Conservation (phyloP, 2,797 vertebrate species). For the Sebastes matsubarae region DNA sequence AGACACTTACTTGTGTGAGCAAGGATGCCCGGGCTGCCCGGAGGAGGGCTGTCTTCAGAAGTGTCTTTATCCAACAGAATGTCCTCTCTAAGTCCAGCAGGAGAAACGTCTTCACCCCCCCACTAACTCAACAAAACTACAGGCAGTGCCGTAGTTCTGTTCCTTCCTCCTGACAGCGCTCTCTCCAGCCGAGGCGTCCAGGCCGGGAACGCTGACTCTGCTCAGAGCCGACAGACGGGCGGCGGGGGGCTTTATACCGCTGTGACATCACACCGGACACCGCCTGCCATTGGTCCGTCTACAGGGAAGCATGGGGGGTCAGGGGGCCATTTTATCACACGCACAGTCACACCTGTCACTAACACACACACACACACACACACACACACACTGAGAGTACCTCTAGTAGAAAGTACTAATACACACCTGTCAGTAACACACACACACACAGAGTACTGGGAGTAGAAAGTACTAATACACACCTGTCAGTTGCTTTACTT, state of each 20-base stretch:
- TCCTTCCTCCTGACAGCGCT: conserved; percentile 90
- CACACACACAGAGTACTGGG: too few species aligned
- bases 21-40: conserved; percentile 91
- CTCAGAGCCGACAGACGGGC: conserved; percentile 88
- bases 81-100: conserved; percentile 88
- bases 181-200: conserved; percentile 98
- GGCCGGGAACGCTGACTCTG: conserved; percentile 98
- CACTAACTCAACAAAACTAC: conserved; percentile 93
- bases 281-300: conserved; percentile 81
- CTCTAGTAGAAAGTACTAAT: too few species aligned
- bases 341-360: conserved; percentile 41
- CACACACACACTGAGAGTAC: too few species aligned
- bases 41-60: conserved; percentile 87
- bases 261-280: conserved; percentile 73
- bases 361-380: too few species aligned
- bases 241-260: conserved; percentile 89
- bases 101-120: conserved; percentile 88
- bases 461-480: too few species aligned
- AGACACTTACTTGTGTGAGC: conserved; percentile 88
- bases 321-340: conserved; percentile 78
- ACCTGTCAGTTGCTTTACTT: conserved; percentile 69
- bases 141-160: conserved; percentile 91
- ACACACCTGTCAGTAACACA: too few species aligned
- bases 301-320: conserved; percentile 75
- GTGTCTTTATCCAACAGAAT: conserved; percentile 87